Conservation (phyloP, 2,797 vertebrate species). For the Tachyglossus aculeatus region DNA sequence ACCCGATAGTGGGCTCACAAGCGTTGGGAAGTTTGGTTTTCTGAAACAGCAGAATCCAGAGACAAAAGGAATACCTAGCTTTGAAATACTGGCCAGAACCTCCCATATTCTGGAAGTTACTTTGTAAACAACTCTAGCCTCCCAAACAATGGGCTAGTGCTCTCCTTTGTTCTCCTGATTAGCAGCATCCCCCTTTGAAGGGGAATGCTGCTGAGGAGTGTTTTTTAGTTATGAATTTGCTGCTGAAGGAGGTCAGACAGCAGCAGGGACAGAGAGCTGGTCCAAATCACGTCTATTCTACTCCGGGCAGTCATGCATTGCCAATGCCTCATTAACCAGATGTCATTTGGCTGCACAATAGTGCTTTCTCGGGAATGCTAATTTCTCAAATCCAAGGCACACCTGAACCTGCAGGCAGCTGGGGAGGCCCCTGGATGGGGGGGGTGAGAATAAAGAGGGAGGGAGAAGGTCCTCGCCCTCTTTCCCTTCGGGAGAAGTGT, state of each 20-base stretch:
- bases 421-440: not conserved
- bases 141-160: slow-evolving; percentile 8
- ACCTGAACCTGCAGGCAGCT: not conserved
- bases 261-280: not conserved
- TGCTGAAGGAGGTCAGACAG: not conserved
- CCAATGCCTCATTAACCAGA: not conserved
- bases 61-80: slow-evolving; percentile 34
- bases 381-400: too few species aligned
- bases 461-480: too few species aligned
- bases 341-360: not conserved
- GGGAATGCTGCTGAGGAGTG: slow-evolving; percentile 12
- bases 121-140: slow-evolving; percentile 16
- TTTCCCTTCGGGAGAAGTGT: too few species aligned
- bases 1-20: too few species aligned
- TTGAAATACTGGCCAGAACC: slow-evolving; percentile 20
- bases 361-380: too few species aligned
- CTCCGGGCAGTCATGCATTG: too few species aligned
- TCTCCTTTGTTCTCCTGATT: slow-evolving; percentile 40
- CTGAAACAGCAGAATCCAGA: too few species aligned
- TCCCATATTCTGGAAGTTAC: slow-evolving; percentile 45
- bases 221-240: slow-evolving; percentile 23
- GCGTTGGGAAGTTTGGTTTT: too few species aligned
- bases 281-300: too few species aligned
- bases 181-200: slow-evolving; percentile 33
- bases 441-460: too few species aligned